Percentiles rank a stretch among this genome's conserved stretches.
Conservation (phyloP, 2,113 vertebrate species). For the zebrafish (Danio rerio) region GRCz12tu NC_133193.1:46861001-46861500, state of each 20-base stretch:
- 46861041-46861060: constrained; percentile 90
- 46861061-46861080: constrained; percentile 95
- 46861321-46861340: background rate
- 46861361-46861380: background rate
- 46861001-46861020: background rate
- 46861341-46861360: background rate
- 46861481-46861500: constrained; percentile 67
- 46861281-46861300: constrained; percentile 25
- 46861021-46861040: constrained; percentile 83
- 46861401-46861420: constrained; percentile 92
- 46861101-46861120: constrained; percentile 95
- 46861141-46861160: background rate
- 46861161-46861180: background rate
- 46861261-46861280: background rate
- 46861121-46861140: constrained; percentile 41
- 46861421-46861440: constrained; percentile 94
- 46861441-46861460: constrained; percentile 86
- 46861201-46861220: background rate
- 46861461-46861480: constrained; percentile 75
- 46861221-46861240: background rate
- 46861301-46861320: background rate
- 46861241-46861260: background rate
- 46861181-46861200: background rate
- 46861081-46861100: constrained; percentile 92
- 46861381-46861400: background rate